Percentiles rank a stretch among this genome's conserved stretches.
Conservation (phyloP, 2,888 invertebrate species). For the Hydroisotoma schaefferi region DNA sequence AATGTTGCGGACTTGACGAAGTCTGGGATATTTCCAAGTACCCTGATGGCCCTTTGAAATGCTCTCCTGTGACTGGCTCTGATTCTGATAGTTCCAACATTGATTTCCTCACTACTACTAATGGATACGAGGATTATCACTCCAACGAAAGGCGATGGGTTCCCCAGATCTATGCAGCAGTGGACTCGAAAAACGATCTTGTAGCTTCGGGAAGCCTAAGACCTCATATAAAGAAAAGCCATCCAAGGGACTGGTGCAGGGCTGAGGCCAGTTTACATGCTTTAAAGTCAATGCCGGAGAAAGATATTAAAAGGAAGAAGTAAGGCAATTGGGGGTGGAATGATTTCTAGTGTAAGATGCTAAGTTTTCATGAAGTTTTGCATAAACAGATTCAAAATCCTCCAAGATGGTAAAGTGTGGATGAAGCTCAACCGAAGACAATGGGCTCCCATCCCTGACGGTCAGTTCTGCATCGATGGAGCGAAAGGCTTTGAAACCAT, state of each 20-base stretch:
- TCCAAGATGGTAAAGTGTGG: conserved; percentile 30
- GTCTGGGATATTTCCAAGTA: conserved; percentile 39
- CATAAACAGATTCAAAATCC: conserved; percentile 33
- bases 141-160: no score
- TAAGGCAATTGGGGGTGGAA: no score
- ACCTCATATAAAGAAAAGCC: conserved; percentile 35
- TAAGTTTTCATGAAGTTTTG: no score
- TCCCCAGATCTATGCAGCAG: no score
- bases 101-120: no score
- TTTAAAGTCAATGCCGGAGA: conserved; percentile 19
- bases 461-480: conserved; percentile 31
- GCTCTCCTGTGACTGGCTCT: conserved; percentile 28
- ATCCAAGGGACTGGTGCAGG: conserved; percentile 38
- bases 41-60: conserved; percentile 27
- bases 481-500: conserved; percentile 10
- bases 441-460: conserved; percentile 23
- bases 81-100: no score
- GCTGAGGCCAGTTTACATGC: conserved; percentile 14
- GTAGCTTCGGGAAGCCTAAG: no score
- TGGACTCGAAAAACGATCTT: conserved; percentile 31
- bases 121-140: no score
- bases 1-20: conserved; percentile 46
- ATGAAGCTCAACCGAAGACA: conserved; percentile 28
- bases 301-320: background rate
- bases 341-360: no score